A percentile compares a stretch with the other conserved stretches of the same genome.
Evolutionary conservation across 2,888 invertebrate species (phyloP).

Genomic region (Boloria euphrosyne): DNA sequence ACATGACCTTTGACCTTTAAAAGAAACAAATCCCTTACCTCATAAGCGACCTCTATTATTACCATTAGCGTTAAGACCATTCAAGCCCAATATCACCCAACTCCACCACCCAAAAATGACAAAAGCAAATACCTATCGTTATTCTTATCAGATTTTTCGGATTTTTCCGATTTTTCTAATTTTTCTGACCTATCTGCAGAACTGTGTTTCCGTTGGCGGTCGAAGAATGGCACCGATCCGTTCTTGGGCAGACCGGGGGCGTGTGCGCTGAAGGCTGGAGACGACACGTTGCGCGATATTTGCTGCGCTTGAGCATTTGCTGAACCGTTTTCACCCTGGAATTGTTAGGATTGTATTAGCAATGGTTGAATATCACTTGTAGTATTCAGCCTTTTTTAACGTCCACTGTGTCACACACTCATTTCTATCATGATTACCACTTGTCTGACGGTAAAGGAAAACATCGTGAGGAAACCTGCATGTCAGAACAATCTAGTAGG

Average conservation of each 20-base stretch:
- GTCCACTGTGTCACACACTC: no score
- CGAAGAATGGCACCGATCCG: slow-evolving; percentile 95
- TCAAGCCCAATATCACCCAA: neutral
- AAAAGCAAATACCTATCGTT: slow-evolving; percentile 14
- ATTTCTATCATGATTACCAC: no score
- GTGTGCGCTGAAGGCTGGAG: slow-evolving; percentile 91
- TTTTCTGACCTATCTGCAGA: slow-evolving; percentile 85
- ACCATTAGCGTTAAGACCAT: neutral
- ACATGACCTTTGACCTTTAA: no score
- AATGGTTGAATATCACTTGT: no score
- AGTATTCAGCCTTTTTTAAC: no score
- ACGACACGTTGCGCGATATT: slow-evolving; percentile 92
- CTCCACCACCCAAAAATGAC: slow-evolving; percentile 9
- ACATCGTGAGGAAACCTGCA: no score
- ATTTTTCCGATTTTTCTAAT: slow-evolving; percentile 20
- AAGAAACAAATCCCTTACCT: no score
- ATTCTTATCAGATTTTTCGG: slow-evolving; percentile 7
- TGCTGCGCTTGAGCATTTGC: slow-evolving; percentile 46
- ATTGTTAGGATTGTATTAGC: slow-evolving; percentile 12
- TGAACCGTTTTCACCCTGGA: slow-evolving; percentile 60
- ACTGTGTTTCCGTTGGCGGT: slow-evolving; percentile 91
- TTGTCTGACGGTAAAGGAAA: no score
- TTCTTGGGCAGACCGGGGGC: slow-evolving; percentile 90
- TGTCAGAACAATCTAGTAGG: no score
- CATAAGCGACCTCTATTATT: neutral